Conservation (phyloP, 2,113 vertebrate genomes). For the Turnix velox region DNA sequence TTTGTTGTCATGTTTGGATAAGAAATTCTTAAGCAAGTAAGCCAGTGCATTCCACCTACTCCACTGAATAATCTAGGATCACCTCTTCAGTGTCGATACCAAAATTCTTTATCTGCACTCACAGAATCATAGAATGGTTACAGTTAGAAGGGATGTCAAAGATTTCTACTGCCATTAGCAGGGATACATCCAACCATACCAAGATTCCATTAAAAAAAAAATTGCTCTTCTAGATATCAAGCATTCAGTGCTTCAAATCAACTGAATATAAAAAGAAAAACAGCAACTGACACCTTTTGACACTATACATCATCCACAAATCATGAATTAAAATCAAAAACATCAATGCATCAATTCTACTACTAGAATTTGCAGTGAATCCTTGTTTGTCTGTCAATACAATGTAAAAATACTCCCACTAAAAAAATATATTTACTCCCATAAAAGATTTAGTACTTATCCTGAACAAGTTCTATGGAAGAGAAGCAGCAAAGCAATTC, state of each 20-base stretch:
- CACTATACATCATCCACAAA: constrained; percentile 20
- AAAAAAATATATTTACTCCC: neutral
- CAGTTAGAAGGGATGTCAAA: too few species aligned
- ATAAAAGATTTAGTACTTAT: neutral
- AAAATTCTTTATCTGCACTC: constrained; percentile 11
- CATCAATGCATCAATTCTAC: constrained; percentile 11
- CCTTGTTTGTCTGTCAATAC: neutral
- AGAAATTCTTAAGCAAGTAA: constrained; percentile 57
- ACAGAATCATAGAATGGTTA: too few species aligned
- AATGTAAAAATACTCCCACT: neutral
- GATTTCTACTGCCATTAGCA: too few species aligned
- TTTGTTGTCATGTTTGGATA: constrained; percentile 26
- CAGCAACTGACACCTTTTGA: neutral
- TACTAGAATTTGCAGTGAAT: constrained; percentile 8
- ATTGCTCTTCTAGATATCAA: neutral
- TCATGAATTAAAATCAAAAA: constrained; percentile 25
- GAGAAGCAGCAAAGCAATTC: constrained; percentile 43
- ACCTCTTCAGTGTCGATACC: constrained; percentile 1
- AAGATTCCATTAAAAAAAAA: neutral
- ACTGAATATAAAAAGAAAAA: constrained; percentile 11
- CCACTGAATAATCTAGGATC: constrained; percentile 55
- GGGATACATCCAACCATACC: too few species aligned
- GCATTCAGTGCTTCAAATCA: constrained; percentile 26
- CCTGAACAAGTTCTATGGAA: constrained; percentile 54
- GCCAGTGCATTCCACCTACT: constrained; percentile 50